Conservation (phyloP, 30 jellyfish, hydroid and myxozoan genomes). For the Pseudorhiza aurosa region DNA sequence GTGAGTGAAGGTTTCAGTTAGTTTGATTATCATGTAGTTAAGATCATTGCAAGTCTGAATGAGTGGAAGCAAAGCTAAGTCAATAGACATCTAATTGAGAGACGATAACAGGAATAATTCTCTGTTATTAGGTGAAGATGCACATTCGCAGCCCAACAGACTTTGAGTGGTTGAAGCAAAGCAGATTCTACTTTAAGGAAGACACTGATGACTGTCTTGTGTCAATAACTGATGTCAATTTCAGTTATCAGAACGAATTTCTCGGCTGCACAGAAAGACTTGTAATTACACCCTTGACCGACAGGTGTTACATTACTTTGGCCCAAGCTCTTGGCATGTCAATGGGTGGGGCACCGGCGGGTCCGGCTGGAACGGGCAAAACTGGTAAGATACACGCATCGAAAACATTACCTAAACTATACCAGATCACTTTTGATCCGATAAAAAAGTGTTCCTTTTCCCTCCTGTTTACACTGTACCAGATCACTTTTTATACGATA, state of each 20-base stretch:
- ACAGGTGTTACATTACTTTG: conserved; percentile 92
- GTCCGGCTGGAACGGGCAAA: conserved; percentile 99
- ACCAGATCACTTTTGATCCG: too few species aligned
- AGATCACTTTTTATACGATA: too few species aligned
- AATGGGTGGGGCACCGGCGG: conserved; percentile 99
- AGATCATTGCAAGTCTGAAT: too few species aligned
- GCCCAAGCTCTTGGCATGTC: conserved; percentile 99
- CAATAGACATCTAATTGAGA: too few species aligned
- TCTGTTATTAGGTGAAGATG: conserved; percentile 74
- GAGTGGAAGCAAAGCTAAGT: too few species aligned
- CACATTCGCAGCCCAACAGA: conserved; percentile 81
- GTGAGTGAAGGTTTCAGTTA: too few species aligned
- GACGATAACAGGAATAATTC: too few species aligned
- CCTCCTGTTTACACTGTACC: too few species aligned
- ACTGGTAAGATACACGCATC: conserved; percentile 56
- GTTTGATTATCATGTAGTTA: too few species aligned
- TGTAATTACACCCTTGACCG: conserved; percentile 96
- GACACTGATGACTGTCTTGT: conserved; percentile 89
- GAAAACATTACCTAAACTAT: too few species aligned
- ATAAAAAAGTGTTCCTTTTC: too few species aligned
- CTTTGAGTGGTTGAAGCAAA: conserved; percentile 95
- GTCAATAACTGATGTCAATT: conserved; percentile 89
- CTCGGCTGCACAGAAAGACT: conserved; percentile 98
- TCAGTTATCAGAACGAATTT: conserved; percentile 94
- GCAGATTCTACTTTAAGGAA: conserved; percentile 90